Evolutionary conservation across 2,113 vertebrate genomes (phyloP).

Genomic region (Ptychochromis oligacanthus): DNA sequence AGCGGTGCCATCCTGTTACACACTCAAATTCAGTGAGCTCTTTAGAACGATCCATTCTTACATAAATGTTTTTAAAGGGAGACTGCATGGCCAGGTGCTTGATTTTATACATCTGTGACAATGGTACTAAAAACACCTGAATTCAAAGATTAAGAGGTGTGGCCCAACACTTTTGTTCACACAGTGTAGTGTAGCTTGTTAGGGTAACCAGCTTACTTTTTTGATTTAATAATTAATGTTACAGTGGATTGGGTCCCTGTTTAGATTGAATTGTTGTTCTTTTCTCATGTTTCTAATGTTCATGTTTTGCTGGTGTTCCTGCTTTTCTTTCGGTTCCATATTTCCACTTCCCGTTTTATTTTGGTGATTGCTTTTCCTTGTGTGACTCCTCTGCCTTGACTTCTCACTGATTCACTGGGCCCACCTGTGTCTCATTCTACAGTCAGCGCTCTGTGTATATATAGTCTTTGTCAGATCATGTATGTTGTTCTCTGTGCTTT

Average conservation of each 20-base stretch:
- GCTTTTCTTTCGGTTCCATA: background rate
- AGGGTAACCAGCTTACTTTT: background rate
- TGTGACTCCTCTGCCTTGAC: background rate
- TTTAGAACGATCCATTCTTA: too few species aligned
- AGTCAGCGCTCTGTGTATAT: background rate
- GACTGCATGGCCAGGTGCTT: too few species aligned
- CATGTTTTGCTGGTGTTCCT: background rate
- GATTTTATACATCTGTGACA: too few species aligned
- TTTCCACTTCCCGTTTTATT: background rate
- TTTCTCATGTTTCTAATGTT: background rate
- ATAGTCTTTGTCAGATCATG: too few species aligned
- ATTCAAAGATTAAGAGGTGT: too few species aligned
- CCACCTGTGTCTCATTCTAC: background rate
- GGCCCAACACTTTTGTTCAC: too few species aligned
- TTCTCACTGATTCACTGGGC: background rate
- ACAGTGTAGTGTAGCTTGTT: too few species aligned
- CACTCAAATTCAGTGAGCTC: too few species aligned
- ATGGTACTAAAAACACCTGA: too few species aligned
- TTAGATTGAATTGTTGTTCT: background rate
- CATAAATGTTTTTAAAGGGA: too few species aligned
- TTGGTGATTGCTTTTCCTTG: background rate
- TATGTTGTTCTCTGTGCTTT: too few species aligned
- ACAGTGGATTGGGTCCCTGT: background rate
- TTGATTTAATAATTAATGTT: background rate
- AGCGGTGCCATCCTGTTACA: too few species aligned